Percentiles rank a stretch among this genome's conserved stretches.
phyloP scores from a whole-genome alignment of 2,797 vertebrate genomes.

The Numenius phaeopus region DNA sequence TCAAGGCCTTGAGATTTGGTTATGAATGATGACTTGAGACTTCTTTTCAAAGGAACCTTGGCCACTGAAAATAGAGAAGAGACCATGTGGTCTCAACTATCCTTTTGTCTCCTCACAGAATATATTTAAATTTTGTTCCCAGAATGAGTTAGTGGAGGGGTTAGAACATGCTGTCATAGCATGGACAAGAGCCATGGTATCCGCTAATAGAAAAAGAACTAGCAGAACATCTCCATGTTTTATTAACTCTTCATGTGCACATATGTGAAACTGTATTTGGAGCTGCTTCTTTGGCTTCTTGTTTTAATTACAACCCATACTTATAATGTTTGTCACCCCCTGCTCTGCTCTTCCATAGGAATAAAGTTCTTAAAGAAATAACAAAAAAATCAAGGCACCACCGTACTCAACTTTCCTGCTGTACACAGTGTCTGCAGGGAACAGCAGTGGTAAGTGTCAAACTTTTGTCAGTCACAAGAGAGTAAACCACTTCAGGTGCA shows the following conservation, averaged over 20 bases:
- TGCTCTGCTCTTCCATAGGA: conserved; percentile 75
- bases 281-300: neutral
- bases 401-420: conserved; percentile 61
- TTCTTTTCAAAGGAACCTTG: neutral
- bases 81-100: neutral
- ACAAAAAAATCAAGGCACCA: conserved; percentile 53
- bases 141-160: neutral
- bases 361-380: conserved; percentile 83
- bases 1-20: neutral
- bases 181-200: neutral
- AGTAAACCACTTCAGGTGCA: neutral
- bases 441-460: conserved; percentile 83
- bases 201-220: neutral
- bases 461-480: neutral
- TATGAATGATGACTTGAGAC: neutral
- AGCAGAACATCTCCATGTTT: neutral
- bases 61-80: neutral
- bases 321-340: neutral
- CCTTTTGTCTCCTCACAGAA: neutral
- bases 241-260: neutral
- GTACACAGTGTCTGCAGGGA: conserved; percentile 79
- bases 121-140: neutral
- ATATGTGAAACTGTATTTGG: neutral
- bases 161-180: neutral
- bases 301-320: neutral